Base-by-base conservation (phyloP, 2,113 vertebrate species). In the Pelmatolapia mariae region DNA sequence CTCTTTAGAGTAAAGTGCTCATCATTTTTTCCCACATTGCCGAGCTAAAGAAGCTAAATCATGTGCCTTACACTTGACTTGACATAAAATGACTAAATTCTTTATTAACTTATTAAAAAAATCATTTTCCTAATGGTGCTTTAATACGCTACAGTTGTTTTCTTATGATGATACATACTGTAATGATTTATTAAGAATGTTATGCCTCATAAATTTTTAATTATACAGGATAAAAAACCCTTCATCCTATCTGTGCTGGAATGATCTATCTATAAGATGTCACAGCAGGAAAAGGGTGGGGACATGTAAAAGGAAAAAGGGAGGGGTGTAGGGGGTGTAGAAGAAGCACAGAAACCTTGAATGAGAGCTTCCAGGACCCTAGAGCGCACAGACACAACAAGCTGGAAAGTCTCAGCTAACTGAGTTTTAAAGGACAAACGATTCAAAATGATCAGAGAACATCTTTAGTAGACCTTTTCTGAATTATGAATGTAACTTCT, bases 281-380 rank as follows among this genome's bases (percentile, higher is more conserved):
- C 83, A 68, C 80, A 87, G 84, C 82, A 83, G n/a, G 33, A 80
- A 73, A 87, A 91, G 94, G 95, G 95, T 94, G 95, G 91, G 93
- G 95, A 93, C 94, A 91, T 57, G 33, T 33, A 43, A 24, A 50
- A 66, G 89, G 83, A 84, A 76, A 24, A n/a, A 33, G 31, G 31
- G 71, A 57, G 83, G 53, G 61, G 18, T 63, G 31, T 63, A 19
- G 19, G 63, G 90, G 90, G 87, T 83, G 94, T 91, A 63, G 80
- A 83, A 87, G 68, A 84, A 43, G 78, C 50, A 40, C 87, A 87
- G 73, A 80, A 80, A 80, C 87, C 89, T 87, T 91, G 87, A 89
- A 92, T 91, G 89, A 87, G 90, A 53, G 89, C 82, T 83, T 16
- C 81, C 38, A 61, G 80, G 80, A 90, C 33, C 79, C 81, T 88